A percentile compares a stretch with the other conserved stretches of the same genome.
Evolutionary conservation across 1,140 invertebrate genomes (phyloP).

Genomic region (Pemphigus obesinymphae): DNA sequence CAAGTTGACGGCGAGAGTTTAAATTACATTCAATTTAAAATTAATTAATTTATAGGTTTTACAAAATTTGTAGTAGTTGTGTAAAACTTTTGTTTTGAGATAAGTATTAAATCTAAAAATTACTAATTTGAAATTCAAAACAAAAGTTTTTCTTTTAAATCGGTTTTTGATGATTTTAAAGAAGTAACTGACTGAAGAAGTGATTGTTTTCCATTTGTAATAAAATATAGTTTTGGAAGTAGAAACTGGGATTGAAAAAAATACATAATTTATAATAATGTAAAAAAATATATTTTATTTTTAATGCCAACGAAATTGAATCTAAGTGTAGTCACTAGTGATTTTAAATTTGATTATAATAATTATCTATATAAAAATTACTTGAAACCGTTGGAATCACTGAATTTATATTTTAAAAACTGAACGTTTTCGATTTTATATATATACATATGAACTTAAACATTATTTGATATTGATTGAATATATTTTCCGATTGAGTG

Average conservation of each 20-base stretch:
- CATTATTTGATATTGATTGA: neutral
- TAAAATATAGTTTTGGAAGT: neutral
- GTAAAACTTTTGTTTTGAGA: neutral
- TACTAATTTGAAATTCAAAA: neutral
- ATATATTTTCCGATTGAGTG: neutral
- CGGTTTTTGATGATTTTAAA: neutral
- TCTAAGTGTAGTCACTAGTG: too few species aligned
- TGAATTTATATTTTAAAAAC: too few species aligned
- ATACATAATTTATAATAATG: neutral
- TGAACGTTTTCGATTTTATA: neutral
- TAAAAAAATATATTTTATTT: too few species aligned
- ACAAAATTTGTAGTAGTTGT: neutral
- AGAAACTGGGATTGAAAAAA: neutral
- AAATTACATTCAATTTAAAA: neutral
- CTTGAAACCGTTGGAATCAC: too few species aligned
- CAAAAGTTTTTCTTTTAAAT: neutral
- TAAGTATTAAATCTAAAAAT: neutral
- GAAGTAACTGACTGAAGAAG: neutral
- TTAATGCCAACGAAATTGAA: too few species aligned
- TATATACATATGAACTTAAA: neutral
- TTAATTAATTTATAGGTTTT: neutral
- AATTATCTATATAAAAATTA: too few species aligned
- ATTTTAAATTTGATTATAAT: too few species aligned
- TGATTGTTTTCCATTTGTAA: too few species aligned
- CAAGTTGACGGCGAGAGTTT: neutral